Evolutionary conservation across 2,113 vertebrate species (phyloP).

Genomic region (Bos javanicus): DNA sequence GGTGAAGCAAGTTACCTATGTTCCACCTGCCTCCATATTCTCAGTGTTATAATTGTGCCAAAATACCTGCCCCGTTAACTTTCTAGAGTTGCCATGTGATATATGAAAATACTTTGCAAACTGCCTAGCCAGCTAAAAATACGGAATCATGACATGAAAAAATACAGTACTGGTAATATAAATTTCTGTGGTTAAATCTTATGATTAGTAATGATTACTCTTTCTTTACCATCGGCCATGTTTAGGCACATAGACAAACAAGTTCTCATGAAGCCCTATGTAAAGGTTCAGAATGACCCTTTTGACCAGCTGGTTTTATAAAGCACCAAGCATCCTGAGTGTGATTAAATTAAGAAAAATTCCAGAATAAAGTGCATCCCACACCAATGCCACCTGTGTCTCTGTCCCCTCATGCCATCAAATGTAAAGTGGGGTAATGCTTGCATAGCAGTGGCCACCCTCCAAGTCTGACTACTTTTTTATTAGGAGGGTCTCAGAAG

Average conservation of each 20-base stretch:
- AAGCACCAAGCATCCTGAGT: constrained; percentile 23
- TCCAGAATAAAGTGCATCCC: background rate
- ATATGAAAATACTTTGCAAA: background rate
- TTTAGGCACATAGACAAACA: background rate
- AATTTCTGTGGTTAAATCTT: background rate
- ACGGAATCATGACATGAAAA: background rate
- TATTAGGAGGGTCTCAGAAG: background rate
- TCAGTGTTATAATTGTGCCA: background rate
- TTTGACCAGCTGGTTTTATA: background rate
- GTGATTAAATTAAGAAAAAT: background rate
- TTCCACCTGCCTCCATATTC: background rate
- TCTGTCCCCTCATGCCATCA: background rate
- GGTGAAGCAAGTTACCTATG: background rate
- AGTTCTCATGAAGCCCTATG: background rate
- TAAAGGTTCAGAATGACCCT: background rate
- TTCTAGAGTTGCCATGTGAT: background rate
- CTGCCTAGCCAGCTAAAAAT: background rate
- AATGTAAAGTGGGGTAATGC: background rate
- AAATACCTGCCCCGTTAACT: background rate
- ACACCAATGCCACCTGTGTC: background rate
- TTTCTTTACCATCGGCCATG: background rate
- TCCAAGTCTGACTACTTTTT: background rate
- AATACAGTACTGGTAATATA: background rate
- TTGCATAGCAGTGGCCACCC: background rate
- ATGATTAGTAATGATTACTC: background rate